Evolutionary conservation across 2,113 vertebrate genomes (phyloP).

Genomic region (Ciconia boyciana): DNA sequence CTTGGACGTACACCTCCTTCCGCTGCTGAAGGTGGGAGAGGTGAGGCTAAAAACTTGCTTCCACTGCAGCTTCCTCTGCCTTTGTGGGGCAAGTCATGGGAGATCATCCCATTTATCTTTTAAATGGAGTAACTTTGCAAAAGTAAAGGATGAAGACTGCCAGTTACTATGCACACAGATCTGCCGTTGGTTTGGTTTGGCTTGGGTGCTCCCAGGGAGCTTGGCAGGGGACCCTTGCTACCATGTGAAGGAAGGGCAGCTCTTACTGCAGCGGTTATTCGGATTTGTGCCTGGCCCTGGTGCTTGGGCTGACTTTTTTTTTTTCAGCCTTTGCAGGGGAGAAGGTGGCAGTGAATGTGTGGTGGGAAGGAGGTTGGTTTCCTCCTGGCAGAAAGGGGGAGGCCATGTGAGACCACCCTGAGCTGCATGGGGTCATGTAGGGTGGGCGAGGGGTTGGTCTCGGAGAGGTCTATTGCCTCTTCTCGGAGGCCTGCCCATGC

Average conservation of each 20-base stretch:
- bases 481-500: not conserved
- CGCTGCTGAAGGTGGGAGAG: not conserved
- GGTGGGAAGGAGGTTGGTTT: not conserved
- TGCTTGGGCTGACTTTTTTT: not conserved
- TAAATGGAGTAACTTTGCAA: not conserved
- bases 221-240: not conserved
- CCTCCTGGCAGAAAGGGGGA: not conserved
- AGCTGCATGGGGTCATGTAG: not conserved
- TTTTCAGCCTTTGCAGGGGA: not conserved
- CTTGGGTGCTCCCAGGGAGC: not conserved
- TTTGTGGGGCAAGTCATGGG: not conserved
- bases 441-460: not conserved
- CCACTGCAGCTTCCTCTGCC: not conserved
- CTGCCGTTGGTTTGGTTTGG: not conserved
- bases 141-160: not conserved
- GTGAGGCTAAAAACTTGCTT: not conserved
- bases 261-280: not conserved
- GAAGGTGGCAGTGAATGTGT: not conserved
- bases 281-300: not conserved
- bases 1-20: not conserved
- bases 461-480: not conserved
- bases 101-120: not conserved
- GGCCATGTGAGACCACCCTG: not conserved
- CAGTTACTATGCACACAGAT: not conserved
- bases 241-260: rapidly evolving